Evolutionary conservation across 2,113 vertebrate genomes (phyloP).

Genomic region (Zapus hudsonius): DNA sequence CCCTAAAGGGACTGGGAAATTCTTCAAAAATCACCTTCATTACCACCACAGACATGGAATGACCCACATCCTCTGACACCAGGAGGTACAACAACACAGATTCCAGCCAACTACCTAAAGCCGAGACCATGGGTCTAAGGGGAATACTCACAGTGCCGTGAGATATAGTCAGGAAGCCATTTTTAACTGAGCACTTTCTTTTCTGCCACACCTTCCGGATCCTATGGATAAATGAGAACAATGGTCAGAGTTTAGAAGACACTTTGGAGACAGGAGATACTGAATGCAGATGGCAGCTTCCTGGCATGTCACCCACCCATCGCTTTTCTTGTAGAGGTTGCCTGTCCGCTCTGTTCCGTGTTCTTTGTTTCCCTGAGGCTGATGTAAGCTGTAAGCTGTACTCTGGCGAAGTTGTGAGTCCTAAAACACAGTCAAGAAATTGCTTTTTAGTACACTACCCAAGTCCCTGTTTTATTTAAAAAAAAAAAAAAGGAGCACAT

Average conservation of each 20-base stretch:
- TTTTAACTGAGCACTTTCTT: constrained; percentile 95
- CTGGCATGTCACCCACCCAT: constrained; percentile 88
- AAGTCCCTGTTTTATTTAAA: neutral
- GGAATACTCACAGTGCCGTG: constrained; percentile 94
- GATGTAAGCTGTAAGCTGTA: constrained; percentile 96
- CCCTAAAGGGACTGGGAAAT: accelerated
- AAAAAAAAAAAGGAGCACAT: neutral
- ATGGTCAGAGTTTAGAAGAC: constrained; percentile 7
- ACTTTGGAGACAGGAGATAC: neutral
- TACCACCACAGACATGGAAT: accelerated
- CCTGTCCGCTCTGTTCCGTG: constrained; percentile 96
- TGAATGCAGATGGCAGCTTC: accelerated
- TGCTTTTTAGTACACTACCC: neutral
- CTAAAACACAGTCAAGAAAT: constrained; percentile 81
- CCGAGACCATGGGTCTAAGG: accelerated
- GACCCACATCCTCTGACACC: accelerated
- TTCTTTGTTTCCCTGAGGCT: constrained; percentile 99
- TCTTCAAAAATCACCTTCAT: neutral
- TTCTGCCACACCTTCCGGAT: constrained; percentile 99
- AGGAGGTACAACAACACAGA: accelerated
- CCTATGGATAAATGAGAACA: constrained; percentile 73
- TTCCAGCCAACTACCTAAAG: accelerated
- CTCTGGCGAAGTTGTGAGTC: constrained; percentile 96
- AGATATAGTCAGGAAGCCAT: constrained; percentile 95
- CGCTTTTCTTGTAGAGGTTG: constrained; percentile 96